A percentile compares a stretch with the other conserved stretches of the same genome.
Conservation (phyloP, 2,888 invertebrate species). For the Agrenia bidenticulata region DNA sequence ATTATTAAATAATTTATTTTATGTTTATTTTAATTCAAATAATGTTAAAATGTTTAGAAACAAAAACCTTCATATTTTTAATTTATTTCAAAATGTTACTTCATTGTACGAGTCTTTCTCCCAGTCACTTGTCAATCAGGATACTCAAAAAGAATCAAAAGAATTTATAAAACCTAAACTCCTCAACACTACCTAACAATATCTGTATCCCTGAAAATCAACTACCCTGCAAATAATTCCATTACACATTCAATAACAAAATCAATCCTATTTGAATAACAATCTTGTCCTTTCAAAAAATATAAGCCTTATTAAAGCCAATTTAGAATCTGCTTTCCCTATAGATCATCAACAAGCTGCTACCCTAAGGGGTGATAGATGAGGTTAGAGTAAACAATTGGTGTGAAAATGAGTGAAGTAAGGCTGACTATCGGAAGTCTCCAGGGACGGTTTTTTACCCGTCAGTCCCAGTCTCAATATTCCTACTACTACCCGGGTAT, state of each 20-base stretch:
- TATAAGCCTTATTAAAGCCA: too few species aligned
- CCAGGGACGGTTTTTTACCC: conserved; percentile 36
- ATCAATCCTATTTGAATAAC: conserved; percentile 40
- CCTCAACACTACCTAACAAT: too few species aligned
- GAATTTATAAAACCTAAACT: too few species aligned
- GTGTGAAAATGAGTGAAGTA: conserved; percentile 32
- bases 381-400: conserved; percentile 35
- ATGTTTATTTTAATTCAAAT: too few species aligned
- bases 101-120: too few species aligned
- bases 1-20: too few species aligned
- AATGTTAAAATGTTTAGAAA: too few species aligned
- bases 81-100: too few species aligned
- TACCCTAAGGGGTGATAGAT: background rate
- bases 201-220: too few species aligned
- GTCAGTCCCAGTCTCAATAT: conserved; percentile 9
- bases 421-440: conserved; percentile 40
- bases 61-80: too few species aligned
- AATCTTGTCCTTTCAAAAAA: background rate
- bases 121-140: too few species aligned
- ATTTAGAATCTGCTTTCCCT: background rate
- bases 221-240: conserved; percentile 12
- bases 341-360: background rate
- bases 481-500: conserved; percentile 6
- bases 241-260: background rate
- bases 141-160: too few species aligned